A percentile compares a stretch with the other conserved stretches of the same genome.
Conservation (phyloP, 2,113 vertebrate species). For the Tylochromis polylepis region DNA sequence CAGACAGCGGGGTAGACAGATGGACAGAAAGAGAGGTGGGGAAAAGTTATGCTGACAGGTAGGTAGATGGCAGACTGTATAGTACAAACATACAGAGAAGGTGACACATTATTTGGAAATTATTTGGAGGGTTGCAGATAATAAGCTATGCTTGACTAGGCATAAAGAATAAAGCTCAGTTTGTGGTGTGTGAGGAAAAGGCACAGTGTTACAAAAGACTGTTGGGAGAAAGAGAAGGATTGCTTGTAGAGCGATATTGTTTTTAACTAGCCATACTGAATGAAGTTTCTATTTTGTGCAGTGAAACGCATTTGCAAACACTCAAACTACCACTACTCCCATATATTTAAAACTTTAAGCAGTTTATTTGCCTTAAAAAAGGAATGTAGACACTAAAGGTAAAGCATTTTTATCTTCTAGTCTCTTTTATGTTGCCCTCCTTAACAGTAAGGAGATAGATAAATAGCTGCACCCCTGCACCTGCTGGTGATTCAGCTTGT, state of each 20-base stretch:
- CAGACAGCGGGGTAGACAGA: neutral
- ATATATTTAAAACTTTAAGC: neutral
- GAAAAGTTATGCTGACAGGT: neutral
- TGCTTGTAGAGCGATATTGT: neutral
- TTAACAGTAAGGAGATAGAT: neutral
- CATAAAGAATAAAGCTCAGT: neutral
- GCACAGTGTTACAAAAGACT: neutral
- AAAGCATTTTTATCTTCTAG: neutral
- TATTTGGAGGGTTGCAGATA: slow-evolving; percentile 14
- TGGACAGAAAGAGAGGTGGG: neutral
- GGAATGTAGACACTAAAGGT: neutral
- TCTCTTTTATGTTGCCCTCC: neutral
- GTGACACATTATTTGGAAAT: slow-evolving; percentile 27
- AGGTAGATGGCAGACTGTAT: neutral
- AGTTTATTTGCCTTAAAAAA: neutral
- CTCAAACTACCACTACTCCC: neutral
- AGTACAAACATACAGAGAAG: neutral
- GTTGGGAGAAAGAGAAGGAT: neutral
- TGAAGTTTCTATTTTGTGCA: neutral
- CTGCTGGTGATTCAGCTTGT: neutral
- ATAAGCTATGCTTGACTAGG: slow-evolving; percentile 18
- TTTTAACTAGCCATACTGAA: neutral
- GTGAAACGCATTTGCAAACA: neutral
- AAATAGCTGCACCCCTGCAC: neutral
- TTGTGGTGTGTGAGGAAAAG: neutral